Evolutionary conservation across 2,888 invertebrate genomes (phyloP), one percentile per base, ranked within the genome.

Genomic region (Sinelater perroti): DNA sequence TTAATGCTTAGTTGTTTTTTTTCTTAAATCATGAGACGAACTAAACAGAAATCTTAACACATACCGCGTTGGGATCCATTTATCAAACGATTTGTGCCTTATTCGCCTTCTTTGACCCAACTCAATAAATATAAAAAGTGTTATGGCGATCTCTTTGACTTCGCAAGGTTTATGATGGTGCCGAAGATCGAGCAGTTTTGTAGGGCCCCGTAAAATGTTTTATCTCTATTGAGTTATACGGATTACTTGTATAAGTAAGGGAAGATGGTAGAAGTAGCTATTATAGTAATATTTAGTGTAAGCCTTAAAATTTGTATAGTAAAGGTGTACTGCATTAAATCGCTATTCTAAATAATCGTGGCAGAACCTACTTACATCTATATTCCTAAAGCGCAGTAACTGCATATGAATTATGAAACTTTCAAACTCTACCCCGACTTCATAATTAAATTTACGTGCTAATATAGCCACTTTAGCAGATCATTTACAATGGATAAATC

Each of bases 21-120:
- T n/a, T n/a, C n/a, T n/a, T n/a, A n/a, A n/a, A n/a, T n/a, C n/a
- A n/a, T n/a, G n/a, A n/a, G n/a, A n/a, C n/a, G n/a, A n/a, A n/a
- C n/a, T n/a, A n/a, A n/a, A n/a, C n/a, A n/a, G n/a, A n/a, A n/a
- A n/a, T n/a, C n/a, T n/a, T n/a, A n/a, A n/a, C n/a, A n/a, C n/a
- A n/a, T n/a, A n/a, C n/a, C n/a, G 36, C 58, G 54, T 61, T 55
- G 24, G 50, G 58, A 51, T 59, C 56, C 56, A 33, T 56, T 46
- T 55, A 36, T 49, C 49, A 53, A 52, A 35, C 54, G 47, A 59
- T 59, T 45, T 59, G 67, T 69, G 67, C 67, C 67, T 69, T 69
- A 69, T 69, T 69, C 67, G 67, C 67, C 60, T 55, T 59, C 63
- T 66, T 61, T 67, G 67, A 67, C 69, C 69, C 64, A 47, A 49